Conservation (phyloP, 1,140 invertebrate genomes). For the Drosophila ironensis region DNA sequence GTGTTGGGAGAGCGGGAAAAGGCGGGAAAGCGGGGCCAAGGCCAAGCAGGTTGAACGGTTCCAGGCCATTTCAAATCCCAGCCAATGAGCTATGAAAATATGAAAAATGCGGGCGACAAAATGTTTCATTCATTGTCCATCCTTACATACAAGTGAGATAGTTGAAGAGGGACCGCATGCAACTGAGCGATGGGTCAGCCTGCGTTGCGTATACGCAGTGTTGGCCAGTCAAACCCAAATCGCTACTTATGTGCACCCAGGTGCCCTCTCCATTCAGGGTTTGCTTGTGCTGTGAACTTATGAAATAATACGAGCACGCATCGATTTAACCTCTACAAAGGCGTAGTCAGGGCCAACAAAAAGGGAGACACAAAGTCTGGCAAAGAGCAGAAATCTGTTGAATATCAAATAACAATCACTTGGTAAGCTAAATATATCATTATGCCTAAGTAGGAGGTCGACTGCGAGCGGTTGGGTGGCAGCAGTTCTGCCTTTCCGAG, state of each 20-base stretch:
- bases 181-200: conserved; percentile 1
- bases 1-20: conserved; percentile 5
- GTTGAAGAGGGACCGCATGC: conserved; percentile 16
- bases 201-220: conserved; percentile 59
- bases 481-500: not conserved
- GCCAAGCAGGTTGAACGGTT: conserved; percentile 40
- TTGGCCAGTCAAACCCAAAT: conserved; percentile 8
- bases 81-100: conserved; percentile 76
- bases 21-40: not conserved
- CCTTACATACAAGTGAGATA: not conserved
- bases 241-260: not conserved
- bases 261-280: conserved; percentile 7
- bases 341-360: conserved; percentile 10
- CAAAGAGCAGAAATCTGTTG: conserved; percentile 67
- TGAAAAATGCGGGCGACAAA: conserved; percentile 50
- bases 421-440: conserved; percentile 80
- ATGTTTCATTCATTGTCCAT: conserved; percentile 34
- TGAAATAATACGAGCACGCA: conserved; percentile 64
- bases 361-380: conserved; percentile 20
- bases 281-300: conserved; percentile 33
- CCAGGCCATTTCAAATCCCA: conserved; percentile 56
- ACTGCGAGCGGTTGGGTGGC: not conserved
- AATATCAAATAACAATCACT: conserved; percentile 81
- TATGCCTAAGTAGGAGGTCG: conserved; percentile 76
- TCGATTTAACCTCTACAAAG: conserved; percentile 54